A percentile compares a stretch with the other conserved stretches of the same genome.
phyloP scores from a whole-genome alignment of 1,140 invertebrate genomes.

The Heliconius congener region DNA sequence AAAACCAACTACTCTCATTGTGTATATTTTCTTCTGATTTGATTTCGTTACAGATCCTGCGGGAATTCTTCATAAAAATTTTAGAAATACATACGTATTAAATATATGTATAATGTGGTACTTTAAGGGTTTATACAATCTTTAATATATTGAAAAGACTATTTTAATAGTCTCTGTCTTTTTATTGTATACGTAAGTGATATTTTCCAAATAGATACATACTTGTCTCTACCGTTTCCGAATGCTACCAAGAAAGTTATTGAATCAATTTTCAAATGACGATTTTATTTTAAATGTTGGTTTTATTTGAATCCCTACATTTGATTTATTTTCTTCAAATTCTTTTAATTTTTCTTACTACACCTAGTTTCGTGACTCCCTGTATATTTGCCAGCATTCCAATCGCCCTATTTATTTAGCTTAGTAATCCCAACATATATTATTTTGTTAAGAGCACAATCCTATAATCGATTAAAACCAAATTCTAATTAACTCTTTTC shows the following conservation, averaged over 20 bases:
- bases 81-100: not conserved
- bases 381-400: slow-evolving; percentile 39
- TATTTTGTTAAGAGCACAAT: slow-evolving; percentile 71
- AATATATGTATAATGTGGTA: not conserved
- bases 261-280: not conserved
- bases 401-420: slow-evolving; percentile 48
- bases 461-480: slow-evolving; percentile 62
- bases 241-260: not conserved
- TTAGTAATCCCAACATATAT: slow-evolving; percentile 58
- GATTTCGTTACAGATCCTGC: slow-evolving; percentile 1
- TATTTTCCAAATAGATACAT: not conserved
- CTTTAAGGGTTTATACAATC: not conserved
- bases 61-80: slow-evolving; percentile 7
- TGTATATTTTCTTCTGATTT: slow-evolving; percentile 1
- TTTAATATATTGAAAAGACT: not conserved
- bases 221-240: not conserved
- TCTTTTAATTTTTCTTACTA: slow-evolving; percentile 32
- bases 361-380: slow-evolving; percentile 43
- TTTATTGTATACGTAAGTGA: not conserved
- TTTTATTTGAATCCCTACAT: slow-evolving; percentile 8
- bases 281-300: slow-evolving; percentile 3
- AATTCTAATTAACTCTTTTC: slow-evolving; percentile 82
- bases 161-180: not conserved
- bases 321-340: slow-evolving; percentile 7
- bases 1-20: slow-evolving; percentile 2